A percentile compares a stretch with the other conserved stretches of the same genome.
These are phyloP conservation scores for Oophaga pumilio DNA, from an alignment of 2,113 vertebrate species.

Conservation along the genomic window DNA sequence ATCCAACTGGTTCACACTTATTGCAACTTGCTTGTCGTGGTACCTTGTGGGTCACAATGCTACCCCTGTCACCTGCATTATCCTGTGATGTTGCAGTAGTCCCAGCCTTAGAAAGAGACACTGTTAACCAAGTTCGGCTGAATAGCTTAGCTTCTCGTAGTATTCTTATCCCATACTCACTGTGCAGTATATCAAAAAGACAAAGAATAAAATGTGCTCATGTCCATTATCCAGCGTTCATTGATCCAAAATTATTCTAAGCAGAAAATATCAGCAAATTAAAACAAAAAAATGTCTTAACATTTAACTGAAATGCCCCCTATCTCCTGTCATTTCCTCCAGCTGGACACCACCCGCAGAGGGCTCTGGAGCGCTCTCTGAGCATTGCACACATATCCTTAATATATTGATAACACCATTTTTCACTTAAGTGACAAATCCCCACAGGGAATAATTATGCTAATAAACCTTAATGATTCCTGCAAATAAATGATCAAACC, in stretches of 20 bases:
- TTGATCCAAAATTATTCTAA: background rate
- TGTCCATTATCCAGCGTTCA: too few species aligned
- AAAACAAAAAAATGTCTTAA: background rate
- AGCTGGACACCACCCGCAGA: slow-evolving; percentile 80
- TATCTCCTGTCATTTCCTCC: slow-evolving; percentile 70
- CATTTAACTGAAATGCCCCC: slow-evolving; percentile 61
- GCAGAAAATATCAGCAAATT: background rate
- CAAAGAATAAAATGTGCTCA: too few species aligned
- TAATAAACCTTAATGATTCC: slow-evolving; percentile 86
- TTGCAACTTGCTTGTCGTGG: too few species aligned
- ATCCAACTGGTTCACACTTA: too few species aligned
- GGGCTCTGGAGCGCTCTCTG: slow-evolving; percentile 67
- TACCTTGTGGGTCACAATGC: too few species aligned
- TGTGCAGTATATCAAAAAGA: too few species aligned
- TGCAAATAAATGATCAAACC: slow-evolving; percentile 83
- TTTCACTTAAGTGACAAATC: slow-evolving; percentile 79
- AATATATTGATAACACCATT: slow-evolving; percentile 84
- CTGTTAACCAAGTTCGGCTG: too few species aligned
- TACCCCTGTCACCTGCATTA: too few species aligned
- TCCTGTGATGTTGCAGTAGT: too few species aligned
- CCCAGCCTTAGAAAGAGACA: too few species aligned
- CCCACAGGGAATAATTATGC: slow-evolving; percentile 84
- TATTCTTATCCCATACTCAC: too few species aligned
- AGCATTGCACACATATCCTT: slow-evolving; percentile 74
- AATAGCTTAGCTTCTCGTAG: too few species aligned